Evolutionary conservation across 1,140 invertebrate species (phyloP), one percentile per base, ranked within the genome.

Genomic region (Habropoda laboriosa): DNA sequence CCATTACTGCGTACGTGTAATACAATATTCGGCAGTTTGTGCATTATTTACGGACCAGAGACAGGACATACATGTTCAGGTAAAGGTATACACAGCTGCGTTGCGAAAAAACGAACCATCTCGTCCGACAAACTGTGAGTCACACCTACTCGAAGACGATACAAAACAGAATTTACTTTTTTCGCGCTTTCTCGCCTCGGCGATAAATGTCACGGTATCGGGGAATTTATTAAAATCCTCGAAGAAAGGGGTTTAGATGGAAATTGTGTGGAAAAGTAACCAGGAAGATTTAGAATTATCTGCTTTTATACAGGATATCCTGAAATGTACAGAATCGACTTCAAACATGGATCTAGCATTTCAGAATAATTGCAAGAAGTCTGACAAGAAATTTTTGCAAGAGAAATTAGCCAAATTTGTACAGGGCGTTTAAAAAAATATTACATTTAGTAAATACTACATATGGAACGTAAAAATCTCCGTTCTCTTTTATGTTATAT

Each of bases 121-220:
- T 0, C 38, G n/a, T 63, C 60, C 30, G 21, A 51, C 21, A 51
- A 67, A 67, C 40, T 21, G 47, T 35, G 47, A 67, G 51, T 51
- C 30, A 67, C 47, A 10, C 30, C 47, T 38, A 51, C 47, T 49
- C 42, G 45, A 47, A 30, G 35, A 18, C 45, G 63, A 66, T 64
- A 42, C 42, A 64, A 64, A 64, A 7, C 16, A 16, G 10, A 64
- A 64, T 64, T 64, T 64, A 45, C 47, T 64, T 24, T 45, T 47
- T 64, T 24, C 42, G 61, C 16, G 61, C 16, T 64, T 64, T 35
- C 24, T 21, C n/a, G 40, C n/a, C 16, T 47, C 42, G 4, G 18
- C 13, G 10, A 18, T 51, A 21, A 30, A 51, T 18, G 42, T 49
- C 45, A 45, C 3, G n/a, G 13, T 40, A 6, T 6, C 3, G 42